Conservation (phyloP, 2,888 invertebrate species). For the Chrysolina haemoptera region DNA sequence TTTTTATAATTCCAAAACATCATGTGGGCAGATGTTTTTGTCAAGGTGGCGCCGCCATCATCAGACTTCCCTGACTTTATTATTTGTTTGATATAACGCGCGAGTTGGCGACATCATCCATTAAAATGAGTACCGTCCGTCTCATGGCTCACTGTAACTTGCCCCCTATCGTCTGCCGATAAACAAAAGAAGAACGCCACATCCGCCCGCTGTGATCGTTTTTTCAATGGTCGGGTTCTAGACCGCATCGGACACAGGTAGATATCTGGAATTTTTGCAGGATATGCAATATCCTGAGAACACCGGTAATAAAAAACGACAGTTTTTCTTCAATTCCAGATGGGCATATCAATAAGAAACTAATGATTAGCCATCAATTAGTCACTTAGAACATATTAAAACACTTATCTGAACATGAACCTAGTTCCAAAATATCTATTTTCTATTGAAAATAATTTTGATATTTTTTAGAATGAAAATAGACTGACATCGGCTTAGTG, state of each 20-base stretch:
- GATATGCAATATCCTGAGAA: background rate
- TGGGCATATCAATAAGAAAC: too few species aligned
- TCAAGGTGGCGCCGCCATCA: constrained; percentile 23
- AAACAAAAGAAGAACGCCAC: constrained; percentile 20
- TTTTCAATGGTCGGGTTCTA: background rate
- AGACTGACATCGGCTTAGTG: too few species aligned
- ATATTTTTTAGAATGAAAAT: too few species aligned
- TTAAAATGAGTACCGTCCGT: constrained; percentile 17
- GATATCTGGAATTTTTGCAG: background rate
- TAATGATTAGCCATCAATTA: too few species aligned
- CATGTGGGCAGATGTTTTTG: constrained; percentile 21
- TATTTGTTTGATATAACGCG: constrained; percentile 19
- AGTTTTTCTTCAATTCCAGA: too few species aligned
- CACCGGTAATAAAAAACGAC: too few species aligned
- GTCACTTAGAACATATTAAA: too few species aligned
- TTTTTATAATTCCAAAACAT: background rate
- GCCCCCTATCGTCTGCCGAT: constrained; percentile 22
- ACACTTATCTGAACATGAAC: too few species aligned
- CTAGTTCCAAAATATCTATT: too few species aligned
- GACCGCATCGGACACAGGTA: background rate
- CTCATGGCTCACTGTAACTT: constrained; percentile 19
- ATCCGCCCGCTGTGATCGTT: constrained; percentile 5
- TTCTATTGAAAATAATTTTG: too few species aligned
- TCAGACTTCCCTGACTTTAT: constrained; percentile 18
- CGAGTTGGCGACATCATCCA: constrained; percentile 18